Evolutionary conservation across 2,797 vertebrate species (phyloP), one percentile per base, ranked within the genome.

Genomic region (Staurois parvus): DNA sequence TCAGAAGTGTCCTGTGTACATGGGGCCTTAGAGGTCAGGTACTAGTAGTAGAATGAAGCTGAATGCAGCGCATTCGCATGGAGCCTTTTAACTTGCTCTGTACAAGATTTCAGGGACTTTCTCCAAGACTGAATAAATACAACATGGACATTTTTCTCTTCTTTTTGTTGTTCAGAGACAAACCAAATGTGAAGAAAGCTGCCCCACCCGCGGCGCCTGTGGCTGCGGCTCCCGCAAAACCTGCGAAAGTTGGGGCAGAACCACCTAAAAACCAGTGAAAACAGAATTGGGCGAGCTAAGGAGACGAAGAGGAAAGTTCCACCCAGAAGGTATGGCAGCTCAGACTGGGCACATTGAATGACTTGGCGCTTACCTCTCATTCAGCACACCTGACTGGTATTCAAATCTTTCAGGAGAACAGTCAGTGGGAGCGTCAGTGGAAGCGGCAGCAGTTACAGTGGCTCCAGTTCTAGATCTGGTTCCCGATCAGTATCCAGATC

Each of bases 381-480:
- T 1, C 11, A 15, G 1, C 68, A 24, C 21, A 28, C 1, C 64
- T 29, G 12, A n/a, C 26, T 8, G 13, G 21, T 66, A 19, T 62
- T 10, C 32, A n/a, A 8, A 32, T 2, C 3, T 29, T 73, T 34
- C 93, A 99, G 98, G 94, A 91, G 95, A 88, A 96, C 96, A 0
- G 73, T 95, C 84, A 99, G 97, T 3, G 96, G 97, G 89, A 98
- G 97, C 74, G 90, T 94, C 83, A 98, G 97, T 21, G 97, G 95
- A 90, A 98, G 96, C 0, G 96, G 94, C 88, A 98, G 96, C 94
- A 99, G 98, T 94, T 98, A 94, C 88, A 96, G 96, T 0, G 98
- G 97, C 8, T 99, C 98, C 76, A 99, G 97, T 72, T 99, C 98
- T 86, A 94, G 95, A 0, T 99, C 98, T n/a, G 93, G 97, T 84